These are phyloP conservation scores for Bucorvus abyssinicus DNA, from an alignment of 2,797 vertebrate genomes.

Conservation along the genomic window DNA sequence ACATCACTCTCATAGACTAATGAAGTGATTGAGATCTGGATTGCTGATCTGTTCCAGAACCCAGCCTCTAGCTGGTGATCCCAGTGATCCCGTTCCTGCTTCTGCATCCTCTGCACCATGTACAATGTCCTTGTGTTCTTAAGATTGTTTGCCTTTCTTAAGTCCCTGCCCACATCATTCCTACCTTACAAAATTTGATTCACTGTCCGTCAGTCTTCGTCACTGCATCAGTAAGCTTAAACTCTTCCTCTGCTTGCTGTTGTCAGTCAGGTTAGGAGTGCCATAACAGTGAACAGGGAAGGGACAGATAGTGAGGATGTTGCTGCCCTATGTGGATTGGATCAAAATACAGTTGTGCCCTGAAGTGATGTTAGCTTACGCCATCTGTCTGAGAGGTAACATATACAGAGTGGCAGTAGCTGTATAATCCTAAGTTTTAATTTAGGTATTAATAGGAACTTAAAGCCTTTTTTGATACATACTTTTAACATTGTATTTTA, in stretches of 20 bases:
- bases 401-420: neutral
- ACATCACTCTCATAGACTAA: neutral
- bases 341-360: slow-evolving; percentile 21
- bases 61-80: neutral
- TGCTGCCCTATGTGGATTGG: neutral
- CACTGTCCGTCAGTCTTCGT: neutral
- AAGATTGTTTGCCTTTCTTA: neutral
- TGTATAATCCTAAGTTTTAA: neutral
- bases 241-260: neutral
- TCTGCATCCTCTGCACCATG: neutral
- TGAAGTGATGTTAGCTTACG: neutral
- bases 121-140: neutral
- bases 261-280: neutral
- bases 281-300: neutral
- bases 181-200: neutral
- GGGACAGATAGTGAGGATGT: neutral
- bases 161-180: neutral
- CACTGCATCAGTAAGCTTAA: neutral
- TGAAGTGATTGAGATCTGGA: neutral
- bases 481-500: neutral
- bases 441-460: neutral
- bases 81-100: neutral
- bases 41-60: neutral
- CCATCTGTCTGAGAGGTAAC: neutral
- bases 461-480: neutral